Percentiles rank a stretch among this genome's conserved stretches.
These are phyloP conservation scores for Porites cylindrica DNA, from an alignment of 92 coral and sea anemone species.

Conservation along the genomic window DNA sequence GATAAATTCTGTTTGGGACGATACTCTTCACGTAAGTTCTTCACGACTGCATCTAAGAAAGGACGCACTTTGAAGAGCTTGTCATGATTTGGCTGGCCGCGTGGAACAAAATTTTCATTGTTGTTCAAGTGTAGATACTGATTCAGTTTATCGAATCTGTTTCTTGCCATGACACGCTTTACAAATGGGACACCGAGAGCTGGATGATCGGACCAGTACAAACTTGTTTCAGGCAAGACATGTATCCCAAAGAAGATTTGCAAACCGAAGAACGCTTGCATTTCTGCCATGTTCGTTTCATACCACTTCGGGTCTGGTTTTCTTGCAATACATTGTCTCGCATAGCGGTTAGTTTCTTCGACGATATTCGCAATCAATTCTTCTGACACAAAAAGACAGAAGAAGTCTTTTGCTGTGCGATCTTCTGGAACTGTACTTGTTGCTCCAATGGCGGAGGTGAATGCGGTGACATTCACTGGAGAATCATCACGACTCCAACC, in stretches of 20 bases:
- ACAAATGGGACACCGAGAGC: constrained; percentile 17
- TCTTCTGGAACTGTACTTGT: constrained; percentile 26
- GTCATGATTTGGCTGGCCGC: constrained; percentile 5
- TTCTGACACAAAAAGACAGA: constrained; percentile 19
- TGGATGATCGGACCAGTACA: constrained; percentile 30
- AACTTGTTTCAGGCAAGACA: constrained; percentile 25
- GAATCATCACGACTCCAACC: constrained; percentile 31
- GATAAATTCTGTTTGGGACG: background rate
- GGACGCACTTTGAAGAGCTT: constrained; percentile 9
- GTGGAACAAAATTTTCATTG: constrained; percentile 18
- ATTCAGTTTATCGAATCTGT: constrained; percentile 14
- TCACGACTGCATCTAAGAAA: background rate
- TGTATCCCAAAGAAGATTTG: constrained; percentile 34
- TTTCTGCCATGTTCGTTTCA: constrained; percentile 40
- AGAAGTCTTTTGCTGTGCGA: constrained; percentile 19
- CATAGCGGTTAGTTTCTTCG: constrained; percentile 35
- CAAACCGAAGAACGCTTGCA: constrained; percentile 23
- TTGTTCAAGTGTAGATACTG: constrained; percentile 30
- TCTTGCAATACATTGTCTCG: constrained; percentile 8
- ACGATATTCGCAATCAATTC: constrained; percentile 26
- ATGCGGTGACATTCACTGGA: constrained; percentile 23
- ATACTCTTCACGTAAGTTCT: background rate
- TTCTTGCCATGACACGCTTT: constrained; percentile 28
- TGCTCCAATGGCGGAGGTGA: constrained; percentile 13
- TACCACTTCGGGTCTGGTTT: constrained; percentile 31